Evolutionary conservation across 1,140 invertebrate species (phyloP).

Genomic region (Pseudomyrmex sp.): DNA sequence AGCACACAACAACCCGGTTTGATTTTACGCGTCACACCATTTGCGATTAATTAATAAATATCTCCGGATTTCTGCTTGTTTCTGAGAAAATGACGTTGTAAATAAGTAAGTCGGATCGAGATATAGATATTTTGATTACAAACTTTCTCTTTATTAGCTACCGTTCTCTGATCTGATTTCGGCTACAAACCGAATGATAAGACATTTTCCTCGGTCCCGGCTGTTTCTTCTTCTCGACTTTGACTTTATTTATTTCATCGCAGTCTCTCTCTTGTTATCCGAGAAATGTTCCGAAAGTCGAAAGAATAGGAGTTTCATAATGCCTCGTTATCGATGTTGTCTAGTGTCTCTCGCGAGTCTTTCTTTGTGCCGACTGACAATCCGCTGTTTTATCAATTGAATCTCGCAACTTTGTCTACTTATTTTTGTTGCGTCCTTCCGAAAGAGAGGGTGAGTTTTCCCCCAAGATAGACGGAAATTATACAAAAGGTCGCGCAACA

Average conservation of each 20-base stretch:
- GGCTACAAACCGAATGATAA: conserved; percentile 5
- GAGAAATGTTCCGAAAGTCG: conserved; percentile 3
- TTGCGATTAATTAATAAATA: conserved; percentile 33
- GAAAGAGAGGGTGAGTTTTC: conserved; percentile 8
- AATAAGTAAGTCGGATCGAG: background rate
- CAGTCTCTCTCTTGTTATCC: background rate
- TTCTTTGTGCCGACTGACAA: conserved; percentile 35
- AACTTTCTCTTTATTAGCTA: conserved; percentile 2
- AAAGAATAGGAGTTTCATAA: background rate
- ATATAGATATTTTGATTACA: background rate
- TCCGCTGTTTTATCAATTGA: conserved; percentile 48
- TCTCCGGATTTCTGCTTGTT: background rate
- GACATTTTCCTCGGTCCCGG: background rate
- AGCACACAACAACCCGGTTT: too few relatives aligned
- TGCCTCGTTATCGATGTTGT: conserved; percentile 46
- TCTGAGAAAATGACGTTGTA: background rate
- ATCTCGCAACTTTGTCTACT: conserved; percentile 54
- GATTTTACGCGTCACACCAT: background rate
- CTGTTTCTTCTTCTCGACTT: background rate
- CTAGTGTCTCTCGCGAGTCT: conserved; percentile 13
- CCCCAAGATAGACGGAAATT: conserved; percentile 50
- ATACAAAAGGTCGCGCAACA: conserved; percentile 57
- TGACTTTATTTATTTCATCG: conserved; percentile 7
- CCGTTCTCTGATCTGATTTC: conserved; percentile 22
- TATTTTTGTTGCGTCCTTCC: conserved; percentile 39